Conservation (phyloP, 2,113 vertebrate genomes). For the Limanda limanda region DNA sequence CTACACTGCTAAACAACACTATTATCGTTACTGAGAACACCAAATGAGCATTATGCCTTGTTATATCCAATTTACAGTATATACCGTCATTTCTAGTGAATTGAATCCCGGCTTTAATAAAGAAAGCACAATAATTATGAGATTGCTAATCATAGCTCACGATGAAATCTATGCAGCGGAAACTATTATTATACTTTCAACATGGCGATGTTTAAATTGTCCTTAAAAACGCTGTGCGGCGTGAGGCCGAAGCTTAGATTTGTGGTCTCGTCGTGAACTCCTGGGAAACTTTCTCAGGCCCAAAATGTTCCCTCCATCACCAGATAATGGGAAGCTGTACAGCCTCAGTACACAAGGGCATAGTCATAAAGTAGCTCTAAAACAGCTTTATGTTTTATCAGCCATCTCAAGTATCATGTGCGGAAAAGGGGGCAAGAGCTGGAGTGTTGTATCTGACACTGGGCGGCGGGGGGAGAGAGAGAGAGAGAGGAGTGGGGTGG, state of each 20-base stretch:
- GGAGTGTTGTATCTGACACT: constrained; percentile 67
- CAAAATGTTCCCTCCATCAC: constrained; percentile 76
- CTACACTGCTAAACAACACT: constrained; percentile 31
- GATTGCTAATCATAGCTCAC: constrained; percentile 26
- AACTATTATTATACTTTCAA: constrained; percentile 17
- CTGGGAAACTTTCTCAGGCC: constrained; percentile 68
- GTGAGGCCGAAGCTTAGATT: constrained; percentile 44
- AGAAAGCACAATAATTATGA: constrained; percentile 35
- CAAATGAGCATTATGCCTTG: constrained; percentile 48
- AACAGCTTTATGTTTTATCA: constrained; percentile 81
- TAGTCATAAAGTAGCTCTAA: constrained; percentile 76
- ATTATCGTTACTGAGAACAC: constrained; percentile 45
- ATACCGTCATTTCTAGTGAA: constrained; percentile 51
- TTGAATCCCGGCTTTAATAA: constrained; percentile 43
- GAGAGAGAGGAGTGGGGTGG: constrained; percentile 21
- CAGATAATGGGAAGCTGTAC: constrained; percentile 71
- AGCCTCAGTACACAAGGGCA: constrained; percentile 76
- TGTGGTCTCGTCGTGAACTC: constrained; percentile 57
- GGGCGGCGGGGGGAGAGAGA: constrained; percentile 51
- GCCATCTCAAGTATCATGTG: constrained; percentile 77
- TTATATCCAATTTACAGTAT: constrained; percentile 44
- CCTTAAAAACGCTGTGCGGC: constrained; percentile 26
- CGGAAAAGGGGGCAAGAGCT: constrained; percentile 68
- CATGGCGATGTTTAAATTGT: constrained; percentile 14
- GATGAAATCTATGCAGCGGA: constrained; percentile 19